Evolutionary conservation across 2,888 invertebrate genomes (phyloP), one percentile per base, ranked within the genome.

Genomic region (Bellardia bayeri): DNA sequence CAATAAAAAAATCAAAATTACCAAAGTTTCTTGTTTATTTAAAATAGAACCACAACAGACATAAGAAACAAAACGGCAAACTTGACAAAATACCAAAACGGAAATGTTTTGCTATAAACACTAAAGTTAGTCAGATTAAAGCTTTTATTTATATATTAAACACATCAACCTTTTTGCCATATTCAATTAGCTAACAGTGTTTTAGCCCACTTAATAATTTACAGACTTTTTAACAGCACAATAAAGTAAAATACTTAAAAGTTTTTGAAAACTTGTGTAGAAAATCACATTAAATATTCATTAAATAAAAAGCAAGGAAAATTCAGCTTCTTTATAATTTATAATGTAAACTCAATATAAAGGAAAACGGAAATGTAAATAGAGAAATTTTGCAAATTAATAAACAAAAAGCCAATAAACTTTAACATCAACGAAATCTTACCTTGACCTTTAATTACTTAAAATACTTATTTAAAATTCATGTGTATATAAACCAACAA

Each of bases 271-370:
- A 72, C 30, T 75, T 69, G 11, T 23, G 9, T n/a, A 66, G 45
- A n/a, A 68, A 79, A 74, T 76, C 33, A 33, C 58, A 82, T 86
- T 76, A 83, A 87, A 66, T 80, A 75, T 82, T 82, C 69, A 86
- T 75, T 83, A 64, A 69, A 58, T n/a, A 58, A 76, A 56, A 56
- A 51, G 23, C 37, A 66, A 66, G 30, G 23, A 30, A 76, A 79
- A 68, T 58, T 45, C 40, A 66, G 61, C 37, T 49, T 54, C 33
- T 49, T 81, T 45, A 30, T 56, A 75, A 74, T 75, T 68, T 75
- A 80, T 14, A 54, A 75, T 61, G n/a, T 7, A 1, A 16, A 8
- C 54, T 40, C 13, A 68, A 13, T 13, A 40, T 13, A 71, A 66
- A 14, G 2, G 37, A 54, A 54, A 81, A 54, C 56, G 51, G 30